A percentile compares a stretch with the other conserved stretches of the same genome.
These are phyloP conservation scores for Pentalonia nigronervosa DNA, from an alignment of 1,140 invertebrate species.

Conservation along the genomic window DNA sequence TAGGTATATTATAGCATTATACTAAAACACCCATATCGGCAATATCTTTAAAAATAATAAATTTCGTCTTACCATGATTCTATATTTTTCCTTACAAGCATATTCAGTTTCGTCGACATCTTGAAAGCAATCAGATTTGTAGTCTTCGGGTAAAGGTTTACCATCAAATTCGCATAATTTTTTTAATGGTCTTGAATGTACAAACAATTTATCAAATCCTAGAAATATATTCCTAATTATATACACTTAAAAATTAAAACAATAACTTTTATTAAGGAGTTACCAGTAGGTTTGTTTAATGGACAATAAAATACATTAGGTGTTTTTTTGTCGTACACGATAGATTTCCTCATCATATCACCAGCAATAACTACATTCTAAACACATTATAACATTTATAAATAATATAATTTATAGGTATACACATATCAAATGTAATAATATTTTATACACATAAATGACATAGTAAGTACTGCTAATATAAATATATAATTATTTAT, in stretches of 20 bases:
- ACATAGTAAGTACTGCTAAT: neutral
- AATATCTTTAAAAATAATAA: neutral
- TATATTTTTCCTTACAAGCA: conserved; percentile 82
- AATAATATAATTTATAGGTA: neutral
- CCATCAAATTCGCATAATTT: conserved; percentile 82
- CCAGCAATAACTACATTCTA: conserved; percentile 66
- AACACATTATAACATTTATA: conserved; percentile 33
- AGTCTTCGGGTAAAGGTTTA: conserved; percentile 73
- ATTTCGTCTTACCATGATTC: conserved; percentile 76
- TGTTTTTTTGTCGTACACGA: conserved; percentile 83
- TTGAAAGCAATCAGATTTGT: conserved; percentile 83
- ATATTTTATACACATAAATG: neutral
- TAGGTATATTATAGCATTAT: no score
- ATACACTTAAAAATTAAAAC: neutral
- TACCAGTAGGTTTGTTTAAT: conserved; percentile 75
- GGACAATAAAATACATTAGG: conserved; percentile 86
- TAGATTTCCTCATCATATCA: conserved; percentile 81
- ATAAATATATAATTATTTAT: neutral
- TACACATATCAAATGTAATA: neutral
- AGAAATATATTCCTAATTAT: neutral
- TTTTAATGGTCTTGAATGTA: conserved; percentile 73
- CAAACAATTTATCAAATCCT: conserved; percentile 73
- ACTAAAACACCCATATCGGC: no score
- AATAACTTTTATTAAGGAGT: neutral
- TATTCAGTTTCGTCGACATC: conserved; percentile 82